Evolutionary conservation across 64 coral and sea anemone genomes (phyloP).

Genomic region (Montipora cactus): DNA sequence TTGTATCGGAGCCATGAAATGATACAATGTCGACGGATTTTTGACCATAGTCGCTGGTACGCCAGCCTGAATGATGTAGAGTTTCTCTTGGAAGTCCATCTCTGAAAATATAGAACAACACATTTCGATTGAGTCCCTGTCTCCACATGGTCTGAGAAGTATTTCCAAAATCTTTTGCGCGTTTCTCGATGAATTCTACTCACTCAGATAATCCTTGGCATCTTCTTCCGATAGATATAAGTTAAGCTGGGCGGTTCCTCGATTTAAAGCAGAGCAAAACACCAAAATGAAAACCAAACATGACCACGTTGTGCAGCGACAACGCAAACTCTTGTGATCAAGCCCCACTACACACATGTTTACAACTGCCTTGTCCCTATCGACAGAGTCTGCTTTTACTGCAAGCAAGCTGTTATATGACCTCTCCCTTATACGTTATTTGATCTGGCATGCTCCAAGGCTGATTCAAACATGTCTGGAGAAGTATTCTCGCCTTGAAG

Average conservation of each 20-base stretch:
- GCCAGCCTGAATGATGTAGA: constrained; percentile 35
- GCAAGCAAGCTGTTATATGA: background rate
- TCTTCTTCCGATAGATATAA: constrained; percentile 38
- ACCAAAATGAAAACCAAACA: constrained; percentile 34
- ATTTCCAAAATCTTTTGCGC: background rate
- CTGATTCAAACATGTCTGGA: constrained; percentile 39
- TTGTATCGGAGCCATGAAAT: constrained; percentile 36
- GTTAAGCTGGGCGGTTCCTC: constrained; percentile 3
- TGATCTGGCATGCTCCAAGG: constrained; percentile 21
- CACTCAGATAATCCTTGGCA: constrained; percentile 33
- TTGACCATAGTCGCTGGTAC: constrained; percentile 9
- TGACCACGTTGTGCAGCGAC: constrained; percentile 34
- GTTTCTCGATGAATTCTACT: constrained; percentile 15
- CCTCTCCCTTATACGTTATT: constrained; percentile 1
- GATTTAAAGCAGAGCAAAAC: constrained; percentile 28
- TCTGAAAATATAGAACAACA: constrained; percentile 52
- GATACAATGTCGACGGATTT: constrained; percentile 28
- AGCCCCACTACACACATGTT: constrained; percentile 1
- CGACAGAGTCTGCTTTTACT: background rate
- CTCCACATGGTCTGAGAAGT: constrained; percentile 41
- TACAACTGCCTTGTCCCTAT: background rate
- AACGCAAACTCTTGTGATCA: background rate
- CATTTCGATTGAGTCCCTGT: constrained; percentile 14
- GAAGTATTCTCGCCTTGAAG: background rate
- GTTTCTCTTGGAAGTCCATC: constrained; percentile 31